Conservation (phyloP, 1,140 invertebrate genomes). For the Drosophila murphyi region DNA sequence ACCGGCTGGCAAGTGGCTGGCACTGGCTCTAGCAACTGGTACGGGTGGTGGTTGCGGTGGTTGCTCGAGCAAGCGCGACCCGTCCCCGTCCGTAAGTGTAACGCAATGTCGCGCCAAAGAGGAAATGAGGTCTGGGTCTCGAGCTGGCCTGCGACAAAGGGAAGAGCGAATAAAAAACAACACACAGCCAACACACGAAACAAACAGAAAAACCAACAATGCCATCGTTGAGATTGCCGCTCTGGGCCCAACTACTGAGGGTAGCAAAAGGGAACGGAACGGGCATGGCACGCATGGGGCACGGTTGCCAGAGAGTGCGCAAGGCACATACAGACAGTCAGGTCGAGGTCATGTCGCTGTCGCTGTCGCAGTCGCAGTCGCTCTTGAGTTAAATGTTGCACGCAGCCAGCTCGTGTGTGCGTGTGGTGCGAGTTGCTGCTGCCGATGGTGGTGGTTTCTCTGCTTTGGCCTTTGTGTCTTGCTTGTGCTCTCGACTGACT, state of each 20-base stretch:
- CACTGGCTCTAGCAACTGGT: conserved; percentile 43
- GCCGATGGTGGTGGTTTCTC: conserved; percentile 51
- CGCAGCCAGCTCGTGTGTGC: conserved; percentile 52
- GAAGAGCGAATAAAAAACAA: conserved; percentile 37
- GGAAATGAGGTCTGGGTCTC: conserved; percentile 69
- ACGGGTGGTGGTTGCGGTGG: conserved; percentile 74
- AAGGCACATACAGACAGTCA: conserved; percentile 44
- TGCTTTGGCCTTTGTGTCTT: conserved; percentile 38
- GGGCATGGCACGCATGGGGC: conserved; percentile 76
- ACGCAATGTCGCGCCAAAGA: conserved; percentile 80
- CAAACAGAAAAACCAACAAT: conserved; percentile 54
- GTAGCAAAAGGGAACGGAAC: conserved; percentile 46
- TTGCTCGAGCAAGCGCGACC: conserved; percentile 43
- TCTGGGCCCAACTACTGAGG: conserved; percentile 61
- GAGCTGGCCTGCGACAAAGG: conserved; percentile 37
- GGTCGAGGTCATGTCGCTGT: conserved; percentile 72
- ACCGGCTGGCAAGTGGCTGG: conserved; percentile 65
- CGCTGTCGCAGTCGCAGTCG: conserved; percentile 23
- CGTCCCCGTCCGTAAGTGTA: conserved; percentile 69
- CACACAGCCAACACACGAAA: background rate
- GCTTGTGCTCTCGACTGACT: conserved; percentile 23
- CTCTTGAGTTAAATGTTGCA: conserved; percentile 38
- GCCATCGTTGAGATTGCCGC: conserved; percentile 55
- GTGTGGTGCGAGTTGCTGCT: conserved; percentile 42
- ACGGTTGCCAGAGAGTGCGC: conserved; percentile 60